phyloP scores from a whole-genome alignment of 2,888 invertebrate genomes.

The Allygus modestus region DNA sequence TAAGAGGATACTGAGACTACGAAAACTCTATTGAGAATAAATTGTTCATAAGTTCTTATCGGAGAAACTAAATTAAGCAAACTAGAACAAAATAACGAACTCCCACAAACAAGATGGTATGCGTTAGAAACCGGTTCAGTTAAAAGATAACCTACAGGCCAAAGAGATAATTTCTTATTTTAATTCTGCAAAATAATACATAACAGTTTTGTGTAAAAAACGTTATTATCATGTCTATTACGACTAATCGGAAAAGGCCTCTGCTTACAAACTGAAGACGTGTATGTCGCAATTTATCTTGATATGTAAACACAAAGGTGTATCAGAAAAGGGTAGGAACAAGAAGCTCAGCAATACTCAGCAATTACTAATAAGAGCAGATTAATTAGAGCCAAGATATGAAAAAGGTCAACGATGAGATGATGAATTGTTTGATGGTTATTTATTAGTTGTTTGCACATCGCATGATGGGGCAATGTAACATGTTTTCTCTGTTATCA shows the following conservation, averaged over 20 bases:
- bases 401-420: too few species aligned
- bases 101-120: not conserved
- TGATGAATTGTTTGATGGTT: not conserved
- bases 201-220: not conserved
- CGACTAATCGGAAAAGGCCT: too few species aligned
- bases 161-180: not conserved
- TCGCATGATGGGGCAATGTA: not conserved
- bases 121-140: not conserved
- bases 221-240: not conserved
- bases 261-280: too few species aligned
- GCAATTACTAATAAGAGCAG: too few species aligned
- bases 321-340: too few species aligned
- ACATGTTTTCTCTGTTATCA: too few species aligned
- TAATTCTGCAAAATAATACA: conserved; percentile 7
- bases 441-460: not conserved
- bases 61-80: not conserved
- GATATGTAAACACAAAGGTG: too few species aligned
- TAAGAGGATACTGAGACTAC: not conserved
- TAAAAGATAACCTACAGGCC: conserved; percentile 18
- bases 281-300: too few species aligned
- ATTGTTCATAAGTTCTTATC: not conserved
- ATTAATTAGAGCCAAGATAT: too few species aligned
- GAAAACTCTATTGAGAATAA: not conserved
- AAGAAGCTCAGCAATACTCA: too few species aligned
- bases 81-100: not conserved